Percentiles rank a stretch among this genome's conserved stretches.
phyloP scores from a whole-genome alignment of 2,113 vertebrate genomes.

The Machaerirhynchus nigripectus region DNA sequence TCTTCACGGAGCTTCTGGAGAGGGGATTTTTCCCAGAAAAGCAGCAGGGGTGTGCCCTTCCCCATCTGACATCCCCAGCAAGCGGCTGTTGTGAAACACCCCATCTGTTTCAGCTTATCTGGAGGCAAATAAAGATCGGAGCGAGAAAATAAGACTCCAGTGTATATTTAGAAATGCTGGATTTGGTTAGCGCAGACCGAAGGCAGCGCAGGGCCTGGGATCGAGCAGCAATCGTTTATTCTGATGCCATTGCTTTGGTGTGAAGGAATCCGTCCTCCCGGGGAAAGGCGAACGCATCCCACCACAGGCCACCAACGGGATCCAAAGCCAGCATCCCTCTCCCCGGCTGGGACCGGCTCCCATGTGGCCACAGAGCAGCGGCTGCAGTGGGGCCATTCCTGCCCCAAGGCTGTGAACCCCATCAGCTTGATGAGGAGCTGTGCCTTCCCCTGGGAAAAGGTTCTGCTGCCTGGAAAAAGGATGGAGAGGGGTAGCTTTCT shows the following conservation, averaged over 20 bases:
- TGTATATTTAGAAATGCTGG: conserved; percentile 64
- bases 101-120: conserved; percentile 65
- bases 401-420: accelerated
- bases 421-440: neutral
- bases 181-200: conserved; percentile 17
- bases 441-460: neutral
- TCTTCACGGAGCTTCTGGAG: neutral
- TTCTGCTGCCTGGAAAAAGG: neutral
- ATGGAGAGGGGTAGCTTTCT: neutral
- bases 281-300: neutral
- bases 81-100: conserved; percentile 52
- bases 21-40: conserved; percentile 53
- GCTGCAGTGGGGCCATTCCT: neutral
- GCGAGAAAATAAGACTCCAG: conserved; percentile 56
- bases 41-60: conserved; percentile 49
- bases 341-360: neutral
- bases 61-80: conserved; percentile 49
- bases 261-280: conserved; percentile 24
- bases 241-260: conserved; percentile 55
- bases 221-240: conserved; percentile 44
- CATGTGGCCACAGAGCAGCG: neutral
- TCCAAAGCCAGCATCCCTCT: neutral
- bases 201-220: conserved; percentile 49
- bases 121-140: conserved; percentile 57
- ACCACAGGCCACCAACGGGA: conserved; percentile 11